Base-by-base conservation (phyloP, 2,888 invertebrate genomes). In the Oscheius onirici region DNA sequence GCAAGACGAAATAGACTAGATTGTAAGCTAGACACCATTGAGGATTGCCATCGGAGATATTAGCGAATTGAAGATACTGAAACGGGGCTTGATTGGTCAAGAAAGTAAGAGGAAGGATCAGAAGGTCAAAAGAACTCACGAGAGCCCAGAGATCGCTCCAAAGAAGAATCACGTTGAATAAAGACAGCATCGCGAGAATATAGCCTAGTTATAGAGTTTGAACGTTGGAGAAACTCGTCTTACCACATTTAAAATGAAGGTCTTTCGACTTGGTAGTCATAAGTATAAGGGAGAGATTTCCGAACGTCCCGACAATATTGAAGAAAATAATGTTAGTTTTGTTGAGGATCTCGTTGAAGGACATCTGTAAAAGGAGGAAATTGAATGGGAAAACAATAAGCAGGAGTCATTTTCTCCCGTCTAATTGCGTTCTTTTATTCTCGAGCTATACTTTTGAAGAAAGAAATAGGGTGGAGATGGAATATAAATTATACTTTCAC, bases 211-310 rank as follows among this genome's bases (percentile, higher is more conserved):
- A n/a, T n/a, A n/a, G n/a, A n/a, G n/a, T n/a, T n/a, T n/a, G n/a
- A n/a, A n/a, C n/a, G n/a, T n/a, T n/a, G n/a, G n/a, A n/a, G n/a
- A 43, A 43, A 15, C 10, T 15, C 1, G 0, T 17, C 52, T 13
- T 22, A 52, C 52, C 52, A 24, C 52, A 52, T 24, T 52, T 52
- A 22, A 52, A 52, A 20, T 52, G 52, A 52, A 52, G 52, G 6
- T 52, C 24, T 13, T 52, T 52, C 3, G 52, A 52, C 13, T 22
- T 22, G 3, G 22, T 52, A 3, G 52, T 52, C 52, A 52, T 52
- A 6, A 22, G 13, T 8, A 52, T 13, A 0, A 52, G 52, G 24
- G 5, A 52, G 13, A 52, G 5, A 52, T 52, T 52, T 3, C 52
- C 52, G 24, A 52, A 20, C 6, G 52, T 52, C 3, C 52, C 52